Evolutionary conservation across 1,140 invertebrate genomes (phyloP).

Genomic region (Holotrichia oblita): DNA sequence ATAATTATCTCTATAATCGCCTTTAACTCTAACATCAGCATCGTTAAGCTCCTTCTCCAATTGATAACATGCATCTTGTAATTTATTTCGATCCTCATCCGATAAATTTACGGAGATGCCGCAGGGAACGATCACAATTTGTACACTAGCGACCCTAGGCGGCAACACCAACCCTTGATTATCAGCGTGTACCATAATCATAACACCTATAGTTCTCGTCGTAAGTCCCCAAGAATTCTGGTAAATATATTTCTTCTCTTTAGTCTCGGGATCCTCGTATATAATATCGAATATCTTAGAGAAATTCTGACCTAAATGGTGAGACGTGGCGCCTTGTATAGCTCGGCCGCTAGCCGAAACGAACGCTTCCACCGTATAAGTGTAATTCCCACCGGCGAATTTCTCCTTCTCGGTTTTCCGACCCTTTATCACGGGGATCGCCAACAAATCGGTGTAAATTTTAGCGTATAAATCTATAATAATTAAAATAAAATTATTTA

Average conservation of each 20-base stretch:
- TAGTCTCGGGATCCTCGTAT: slow-evolving; percentile 91
- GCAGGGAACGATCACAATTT: slow-evolving; percentile 94
- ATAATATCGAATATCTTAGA: slow-evolving; percentile 99
- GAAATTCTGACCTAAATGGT: slow-evolving; percentile 99
- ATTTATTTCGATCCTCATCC: slow-evolving; percentile 73
- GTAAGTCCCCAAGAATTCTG: slow-evolving; percentile 99
- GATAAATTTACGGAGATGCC: slow-evolving; percentile 89
- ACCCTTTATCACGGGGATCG: slow-evolving; percentile 95
- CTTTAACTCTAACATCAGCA: slow-evolving; percentile 75
- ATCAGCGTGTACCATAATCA: slow-evolving; percentile 98
- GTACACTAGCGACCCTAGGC: slow-evolving; percentile 86
- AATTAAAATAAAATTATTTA: neutral
- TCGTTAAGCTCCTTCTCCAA: slow-evolving; percentile 70
- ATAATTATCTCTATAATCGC: slow-evolving; percentile 94
- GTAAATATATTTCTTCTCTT: slow-evolving; percentile 90
- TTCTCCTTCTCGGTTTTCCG: slow-evolving; percentile 99
- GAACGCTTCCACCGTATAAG: slow-evolving; percentile 96
- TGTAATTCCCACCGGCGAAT: slow-evolving; percentile 98
- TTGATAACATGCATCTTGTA: slow-evolving; percentile 78
- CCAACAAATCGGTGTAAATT: slow-evolving; percentile 93
- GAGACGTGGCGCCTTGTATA: slow-evolving; percentile 97
- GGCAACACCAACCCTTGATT: slow-evolving; percentile 96
- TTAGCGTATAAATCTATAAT: slow-evolving; percentile 83
- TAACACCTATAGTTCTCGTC: slow-evolving; percentile 93
- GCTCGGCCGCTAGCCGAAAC: slow-evolving; percentile 93